Conservation (phyloP, 2,113 vertebrate genomes). For the Odontesthes bonariensis region DNA sequence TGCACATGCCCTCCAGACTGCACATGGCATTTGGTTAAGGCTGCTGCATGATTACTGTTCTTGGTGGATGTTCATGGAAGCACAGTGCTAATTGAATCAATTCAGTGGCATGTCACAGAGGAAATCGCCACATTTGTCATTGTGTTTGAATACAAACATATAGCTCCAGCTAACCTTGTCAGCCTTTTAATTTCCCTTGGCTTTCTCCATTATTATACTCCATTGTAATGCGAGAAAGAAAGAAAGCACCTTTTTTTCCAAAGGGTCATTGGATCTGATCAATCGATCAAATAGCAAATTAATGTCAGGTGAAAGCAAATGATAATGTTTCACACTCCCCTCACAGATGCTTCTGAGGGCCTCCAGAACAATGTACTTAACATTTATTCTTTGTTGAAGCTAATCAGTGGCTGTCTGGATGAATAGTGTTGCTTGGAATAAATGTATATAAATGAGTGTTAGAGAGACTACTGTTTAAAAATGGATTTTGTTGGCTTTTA, state of each 20-base stretch:
- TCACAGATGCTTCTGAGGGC: conserved; percentile 2
- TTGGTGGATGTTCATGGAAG: conserved; percentile 30
- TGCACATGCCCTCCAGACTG: background rate
- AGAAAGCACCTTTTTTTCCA: conserved; percentile 8
- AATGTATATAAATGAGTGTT: background rate
- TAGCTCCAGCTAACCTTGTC: conserved; percentile 49
- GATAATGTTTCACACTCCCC: background rate
- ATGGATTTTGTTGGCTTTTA: too few relatives aligned
- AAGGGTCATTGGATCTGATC: conserved; percentile 17
- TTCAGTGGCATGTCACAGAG: conserved; percentile 25
- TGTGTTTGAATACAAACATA: conserved; percentile 21
- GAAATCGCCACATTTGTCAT: conserved; percentile 57
- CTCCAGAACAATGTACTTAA: conserved; percentile 15
- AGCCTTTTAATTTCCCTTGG: conserved; percentile 56
- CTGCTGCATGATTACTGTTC: conserved; percentile 2
- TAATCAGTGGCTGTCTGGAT: background rate
- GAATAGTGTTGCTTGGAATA: background rate
- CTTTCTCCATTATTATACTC: conserved; percentile 19
- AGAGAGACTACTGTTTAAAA: too few relatives aligned
- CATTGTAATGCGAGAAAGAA: conserved; percentile 5
- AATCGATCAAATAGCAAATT: conserved; percentile 24
- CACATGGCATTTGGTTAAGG: background rate
- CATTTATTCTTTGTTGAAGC: background rate
- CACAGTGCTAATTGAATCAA: conserved; percentile 43
- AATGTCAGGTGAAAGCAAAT: background rate